These are phyloP conservation scores for Turritopsis rubra DNA, from an alignment of 30 jellyfish, hydroid and myxozoan genomes.

Conservation along the genomic window DNA sequence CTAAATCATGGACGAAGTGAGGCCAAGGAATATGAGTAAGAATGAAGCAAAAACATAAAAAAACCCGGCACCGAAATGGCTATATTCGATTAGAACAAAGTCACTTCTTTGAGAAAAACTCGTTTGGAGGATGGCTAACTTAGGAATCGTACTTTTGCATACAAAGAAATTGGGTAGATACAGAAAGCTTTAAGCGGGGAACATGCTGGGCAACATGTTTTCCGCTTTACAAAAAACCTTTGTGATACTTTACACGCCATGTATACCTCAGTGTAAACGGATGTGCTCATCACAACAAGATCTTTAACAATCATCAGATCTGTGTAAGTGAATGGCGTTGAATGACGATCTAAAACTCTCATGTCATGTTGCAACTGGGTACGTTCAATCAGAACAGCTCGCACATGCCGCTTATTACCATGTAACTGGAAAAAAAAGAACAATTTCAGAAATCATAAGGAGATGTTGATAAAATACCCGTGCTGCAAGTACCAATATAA, in stretches of 20 bases:
- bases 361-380: conserved; percentile 89
- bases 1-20: conserved; percentile 17
- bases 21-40: not conserved
- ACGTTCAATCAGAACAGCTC: conserved; percentile 67
- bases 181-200: too few species aligned
- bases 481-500: not conserved
- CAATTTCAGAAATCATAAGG: not conserved
- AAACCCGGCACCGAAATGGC: not conserved
- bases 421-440: conserved; percentile 41
- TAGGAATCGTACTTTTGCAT: too few species aligned
- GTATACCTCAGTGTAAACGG: conserved; percentile 80
- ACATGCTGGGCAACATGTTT: too few species aligned
- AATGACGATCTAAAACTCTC: conserved; percentile 76
- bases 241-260: too few species aligned
- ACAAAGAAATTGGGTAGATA: too few species aligned
- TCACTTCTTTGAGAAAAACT: too few species aligned
- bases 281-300: conserved; percentile 56
- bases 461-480: not conserved
- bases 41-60: not conserved
- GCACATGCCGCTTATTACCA: conserved; percentile 64
- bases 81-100: too few species aligned
- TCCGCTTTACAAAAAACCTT: too few species aligned
- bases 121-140: too few species aligned
- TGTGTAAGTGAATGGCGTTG: conserved; percentile 57
- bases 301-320: conserved; percentile 61